A percentile compares a stretch with the other conserved stretches of the same genome.
Conservation (phyloP, 2,888 invertebrate genomes). For the Tortrix viridana region DNA sequence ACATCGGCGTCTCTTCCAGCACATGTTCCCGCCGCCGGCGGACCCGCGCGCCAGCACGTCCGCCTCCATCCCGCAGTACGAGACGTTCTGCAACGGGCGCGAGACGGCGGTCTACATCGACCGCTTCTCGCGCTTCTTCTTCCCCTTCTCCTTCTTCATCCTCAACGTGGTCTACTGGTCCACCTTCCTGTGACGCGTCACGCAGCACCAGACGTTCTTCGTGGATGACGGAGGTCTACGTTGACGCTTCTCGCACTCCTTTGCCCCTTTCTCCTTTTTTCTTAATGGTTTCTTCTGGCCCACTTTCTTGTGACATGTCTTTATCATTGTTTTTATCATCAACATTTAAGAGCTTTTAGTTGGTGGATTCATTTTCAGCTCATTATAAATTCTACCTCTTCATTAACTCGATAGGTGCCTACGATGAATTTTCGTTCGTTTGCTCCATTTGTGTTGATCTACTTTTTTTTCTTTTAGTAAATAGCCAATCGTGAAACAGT, state of each 20-base stretch:
- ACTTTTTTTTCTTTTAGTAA: too few relatives aligned
- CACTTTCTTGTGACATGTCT: conserved; percentile 84
- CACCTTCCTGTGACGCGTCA: conserved; percentile 84
- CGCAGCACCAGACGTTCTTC: conserved; percentile 34
- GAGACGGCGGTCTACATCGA: conserved; percentile 93
- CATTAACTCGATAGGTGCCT: too few relatives aligned
- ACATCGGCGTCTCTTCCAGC: conserved; percentile 57
- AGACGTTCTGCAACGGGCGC: conserved; percentile 92
- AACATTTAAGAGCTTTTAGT: conserved; percentile 75
- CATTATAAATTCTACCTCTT: too few relatives aligned
- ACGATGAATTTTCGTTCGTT: too few relatives aligned
- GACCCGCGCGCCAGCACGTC: conserved; percentile 86
- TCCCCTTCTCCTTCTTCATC: conserved; percentile 95
- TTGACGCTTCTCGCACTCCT: conserved; percentile 95
- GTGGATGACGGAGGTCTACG: conserved; percentile 90
- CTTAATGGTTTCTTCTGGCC: conserved; percentile 95
- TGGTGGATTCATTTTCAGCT: too few relatives aligned
- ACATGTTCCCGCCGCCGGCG: conserved; percentile 74
- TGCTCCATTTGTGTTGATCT: too few relatives aligned
- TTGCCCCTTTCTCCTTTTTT: conserved; percentile 95
- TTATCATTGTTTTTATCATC: too few relatives aligned
- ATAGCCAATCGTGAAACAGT: too few relatives aligned
- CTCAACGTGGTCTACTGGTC: conserved; percentile 96
- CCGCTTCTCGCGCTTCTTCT: conserved; percentile 94
- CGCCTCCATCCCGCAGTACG: conserved; percentile 90